A percentile compares a stretch with the other conserved stretches of the same genome.
These are phyloP conservation scores for Tinamus guttatus DNA, from an alignment of 2,113 vertebrate genomes.

Conservation along the genomic window DNA sequence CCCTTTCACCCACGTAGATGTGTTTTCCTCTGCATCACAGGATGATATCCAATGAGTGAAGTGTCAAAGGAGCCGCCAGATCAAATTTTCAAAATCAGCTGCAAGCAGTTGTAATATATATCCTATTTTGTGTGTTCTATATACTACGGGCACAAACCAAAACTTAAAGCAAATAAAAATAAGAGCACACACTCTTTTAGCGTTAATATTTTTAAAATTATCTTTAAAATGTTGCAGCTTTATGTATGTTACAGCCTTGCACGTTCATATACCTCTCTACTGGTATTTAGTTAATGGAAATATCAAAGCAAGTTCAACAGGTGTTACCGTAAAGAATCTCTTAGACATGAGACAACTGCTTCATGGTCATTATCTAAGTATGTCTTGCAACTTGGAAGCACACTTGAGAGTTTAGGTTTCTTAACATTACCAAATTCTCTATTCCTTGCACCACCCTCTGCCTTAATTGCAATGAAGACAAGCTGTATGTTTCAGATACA, in stretches of 20 bases:
- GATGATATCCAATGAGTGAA: not conserved
- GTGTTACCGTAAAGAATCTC: not conserved
- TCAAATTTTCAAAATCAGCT: not conserved
- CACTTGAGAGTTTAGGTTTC: not conserved
- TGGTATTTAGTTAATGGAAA: not conserved
- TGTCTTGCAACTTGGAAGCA: not conserved
- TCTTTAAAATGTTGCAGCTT: not conserved
- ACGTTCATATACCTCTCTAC: rapidly evolving
- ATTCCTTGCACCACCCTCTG: not conserved
- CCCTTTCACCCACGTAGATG: rapidly evolving
- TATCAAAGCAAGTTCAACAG: not conserved
- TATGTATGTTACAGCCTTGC: not conserved
- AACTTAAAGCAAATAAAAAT: not conserved
- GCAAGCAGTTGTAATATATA: not conserved
- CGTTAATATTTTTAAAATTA: not conserved
- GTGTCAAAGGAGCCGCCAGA: not conserved
- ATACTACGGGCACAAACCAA: not conserved
- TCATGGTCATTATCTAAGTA: not conserved
- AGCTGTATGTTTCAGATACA: rapidly evolving
- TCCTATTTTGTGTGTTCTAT: not conserved
- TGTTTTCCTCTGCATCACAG: not conserved
- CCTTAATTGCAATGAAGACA: not conserved
- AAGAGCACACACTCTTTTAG: not conserved
- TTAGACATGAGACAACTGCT: not conserved
- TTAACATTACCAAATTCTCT: not conserved